Percentiles rank a stretch among this genome's conserved stretches.
phyloP scores from a whole-genome alignment of 2,113 vertebrate species.

The Silurus asotus region DNA sequence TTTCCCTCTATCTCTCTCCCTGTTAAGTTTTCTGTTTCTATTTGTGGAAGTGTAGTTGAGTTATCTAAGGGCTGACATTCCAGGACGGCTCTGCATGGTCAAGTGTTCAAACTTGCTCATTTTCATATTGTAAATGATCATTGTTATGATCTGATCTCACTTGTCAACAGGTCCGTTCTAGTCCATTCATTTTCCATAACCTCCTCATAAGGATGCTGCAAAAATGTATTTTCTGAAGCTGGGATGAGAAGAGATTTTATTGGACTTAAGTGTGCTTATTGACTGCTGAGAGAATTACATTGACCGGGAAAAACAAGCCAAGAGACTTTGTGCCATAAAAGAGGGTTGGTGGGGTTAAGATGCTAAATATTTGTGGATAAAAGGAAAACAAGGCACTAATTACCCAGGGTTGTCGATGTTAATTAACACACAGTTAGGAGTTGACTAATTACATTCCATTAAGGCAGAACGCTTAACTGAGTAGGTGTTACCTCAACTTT shows the following conservation, averaged over 20 bases:
- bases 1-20: conserved; percentile 50
- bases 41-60: neutral
- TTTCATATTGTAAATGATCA: conserved; percentile 55
- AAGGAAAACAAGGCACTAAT: conserved; percentile 41
- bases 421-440: conserved; percentile 50
- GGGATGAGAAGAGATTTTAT: conserved; percentile 6
- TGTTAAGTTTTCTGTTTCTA: neutral
- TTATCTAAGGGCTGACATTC: conserved; percentile 52
- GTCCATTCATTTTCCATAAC: conserved; percentile 23
- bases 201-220: conserved; percentile 13
- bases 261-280: conserved; percentile 3
- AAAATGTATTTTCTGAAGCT: neutral
- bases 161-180: conserved; percentile 30
- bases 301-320: conserved; percentile 39
- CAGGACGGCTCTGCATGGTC: conserved; percentile 39
- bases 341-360: conserved; percentile 38
- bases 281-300: conserved; percentile 32
- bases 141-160: conserved; percentile 43
- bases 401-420: conserved; percentile 46
- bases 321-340: conserved; percentile 22
- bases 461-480: conserved; percentile 42
- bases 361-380: conserved; percentile 32
- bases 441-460: conserved; percentile 55
- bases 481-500: conserved; percentile 40
- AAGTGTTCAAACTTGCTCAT: conserved; percentile 39